These are phyloP conservation scores for Calyptomena viridis DNA, from an alignment of 2,113 vertebrate species.

Conservation along the genomic window DNA sequence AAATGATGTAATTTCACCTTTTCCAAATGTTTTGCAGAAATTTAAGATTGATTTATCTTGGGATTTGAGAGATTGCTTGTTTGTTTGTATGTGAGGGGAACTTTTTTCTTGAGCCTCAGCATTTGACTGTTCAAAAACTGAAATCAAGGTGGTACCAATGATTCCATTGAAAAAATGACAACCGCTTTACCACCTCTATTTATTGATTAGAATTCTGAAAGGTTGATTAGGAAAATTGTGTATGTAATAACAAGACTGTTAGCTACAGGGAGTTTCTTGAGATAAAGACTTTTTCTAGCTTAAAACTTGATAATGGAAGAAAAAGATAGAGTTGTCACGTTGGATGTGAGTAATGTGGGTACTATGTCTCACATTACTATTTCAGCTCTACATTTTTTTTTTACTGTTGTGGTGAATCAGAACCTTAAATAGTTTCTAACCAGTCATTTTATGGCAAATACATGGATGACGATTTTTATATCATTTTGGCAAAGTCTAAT, in stretches of 20 bases:
- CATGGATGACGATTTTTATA: background rate
- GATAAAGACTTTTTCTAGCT: background rate
- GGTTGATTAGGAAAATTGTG: background rate
- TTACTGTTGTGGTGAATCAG: background rate
- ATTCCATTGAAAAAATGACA: background rate
- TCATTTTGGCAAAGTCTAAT: background rate
- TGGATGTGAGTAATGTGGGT: background rate
- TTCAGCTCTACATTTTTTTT: background rate
- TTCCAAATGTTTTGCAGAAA: background rate
- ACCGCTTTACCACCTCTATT: background rate
- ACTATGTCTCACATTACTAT: background rate
- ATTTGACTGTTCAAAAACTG: background rate
- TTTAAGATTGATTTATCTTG: background rate
- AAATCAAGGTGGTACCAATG: background rate
- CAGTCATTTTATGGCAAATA: background rate
- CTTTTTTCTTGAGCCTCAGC: background rate
- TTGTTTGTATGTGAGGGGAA: background rate
- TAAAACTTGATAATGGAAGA: background rate
- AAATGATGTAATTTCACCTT: background rate
- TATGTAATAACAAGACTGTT: background rate
- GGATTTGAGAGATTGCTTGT: background rate
- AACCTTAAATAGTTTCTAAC: background rate
- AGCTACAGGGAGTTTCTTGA: background rate
- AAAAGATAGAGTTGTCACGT: background rate
- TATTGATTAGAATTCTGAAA: background rate